Percentiles rank a stretch among this genome's conserved stretches.
Conservation (phyloP, 2,888 invertebrate genomes). For the Dioctria rufipes region DNA sequence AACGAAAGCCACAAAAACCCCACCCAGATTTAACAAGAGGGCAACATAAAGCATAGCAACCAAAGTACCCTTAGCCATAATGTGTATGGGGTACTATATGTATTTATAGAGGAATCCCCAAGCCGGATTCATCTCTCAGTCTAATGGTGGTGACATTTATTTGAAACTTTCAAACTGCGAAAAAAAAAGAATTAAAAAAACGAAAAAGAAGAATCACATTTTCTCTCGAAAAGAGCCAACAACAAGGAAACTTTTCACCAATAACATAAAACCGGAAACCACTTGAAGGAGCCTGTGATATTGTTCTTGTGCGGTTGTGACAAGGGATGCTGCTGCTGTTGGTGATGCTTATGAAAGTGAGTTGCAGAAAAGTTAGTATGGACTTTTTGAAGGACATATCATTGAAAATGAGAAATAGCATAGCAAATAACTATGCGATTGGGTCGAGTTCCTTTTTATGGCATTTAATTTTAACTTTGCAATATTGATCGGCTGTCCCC, state of each 20-base stretch:
- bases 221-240: constrained; percentile 45
- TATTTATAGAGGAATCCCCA: neutral
- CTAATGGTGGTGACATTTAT: constrained; percentile 51
- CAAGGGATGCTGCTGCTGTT: neutral
- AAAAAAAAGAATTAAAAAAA: neutral
- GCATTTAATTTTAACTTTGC: neutral
- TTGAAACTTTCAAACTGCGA: constrained; percentile 43
- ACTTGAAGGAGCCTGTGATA: constrained; percentile 44
- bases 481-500: neutral
- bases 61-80: neutral
- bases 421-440: constrained; percentile 9
- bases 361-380: constrained; percentile 29
- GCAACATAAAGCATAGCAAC: neutral
- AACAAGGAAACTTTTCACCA: constrained; percentile 42
- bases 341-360: neutral
- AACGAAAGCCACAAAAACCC: constrained; percentile 2
- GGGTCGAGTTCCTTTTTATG: neutral
- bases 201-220: too few species aligned
- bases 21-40: neutral
- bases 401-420: constrained; percentile 2
- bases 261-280: constrained; percentile 51
- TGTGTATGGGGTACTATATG: too few species aligned
- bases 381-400: constrained; percentile 35
- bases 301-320: constrained; percentile 25
- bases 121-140: constrained; percentile 19